phyloP scores from a whole-genome alignment of 2,797 vertebrate species.

The Sphenodon punctatus region DNA sequence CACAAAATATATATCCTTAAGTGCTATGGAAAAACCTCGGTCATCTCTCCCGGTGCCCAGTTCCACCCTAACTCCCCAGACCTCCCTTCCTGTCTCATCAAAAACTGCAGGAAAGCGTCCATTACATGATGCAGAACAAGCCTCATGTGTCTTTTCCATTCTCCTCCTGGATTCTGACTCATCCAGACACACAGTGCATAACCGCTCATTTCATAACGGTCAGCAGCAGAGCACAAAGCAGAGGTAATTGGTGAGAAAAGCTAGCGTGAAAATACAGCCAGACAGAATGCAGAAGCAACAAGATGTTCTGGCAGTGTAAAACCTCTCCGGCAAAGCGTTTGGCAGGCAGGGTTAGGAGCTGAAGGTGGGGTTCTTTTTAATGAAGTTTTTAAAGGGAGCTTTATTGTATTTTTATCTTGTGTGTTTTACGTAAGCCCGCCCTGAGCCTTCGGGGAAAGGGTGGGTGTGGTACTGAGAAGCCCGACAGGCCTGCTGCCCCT shows the following conservation, averaged over 20 bases:
- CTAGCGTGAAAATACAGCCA: background rate
- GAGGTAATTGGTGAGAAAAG: background rate
- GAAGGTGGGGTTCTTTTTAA: too few species aligned
- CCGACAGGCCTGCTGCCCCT: too few species aligned
- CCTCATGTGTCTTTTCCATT: background rate
- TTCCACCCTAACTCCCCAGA: too few species aligned
- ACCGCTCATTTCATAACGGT: conserved; percentile 8
- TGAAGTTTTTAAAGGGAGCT: too few species aligned
- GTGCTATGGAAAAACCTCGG: background rate
- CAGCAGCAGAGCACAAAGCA: background rate
- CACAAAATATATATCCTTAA: too few species aligned
- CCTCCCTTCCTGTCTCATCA: conserved; percentile 51
- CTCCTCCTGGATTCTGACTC: background rate
- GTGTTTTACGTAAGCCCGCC: too few species aligned
- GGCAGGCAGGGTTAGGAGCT: too few species aligned
- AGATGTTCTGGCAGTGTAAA: background rate
- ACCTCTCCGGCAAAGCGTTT: too few species aligned
- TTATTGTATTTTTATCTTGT: too few species aligned
- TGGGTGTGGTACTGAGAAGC: too few species aligned
- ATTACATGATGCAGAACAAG: background rate
- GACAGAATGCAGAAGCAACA: background rate
- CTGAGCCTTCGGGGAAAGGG: too few species aligned
- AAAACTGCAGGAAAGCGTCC: too few species aligned
- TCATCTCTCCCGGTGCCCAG: background rate
- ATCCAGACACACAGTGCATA: background rate